Percentiles rank a stretch among this genome's conserved stretches.
Evolutionary conservation across 2,797 vertebrate genomes (phyloP).

Genomic region (Chelon auratus): DNA sequence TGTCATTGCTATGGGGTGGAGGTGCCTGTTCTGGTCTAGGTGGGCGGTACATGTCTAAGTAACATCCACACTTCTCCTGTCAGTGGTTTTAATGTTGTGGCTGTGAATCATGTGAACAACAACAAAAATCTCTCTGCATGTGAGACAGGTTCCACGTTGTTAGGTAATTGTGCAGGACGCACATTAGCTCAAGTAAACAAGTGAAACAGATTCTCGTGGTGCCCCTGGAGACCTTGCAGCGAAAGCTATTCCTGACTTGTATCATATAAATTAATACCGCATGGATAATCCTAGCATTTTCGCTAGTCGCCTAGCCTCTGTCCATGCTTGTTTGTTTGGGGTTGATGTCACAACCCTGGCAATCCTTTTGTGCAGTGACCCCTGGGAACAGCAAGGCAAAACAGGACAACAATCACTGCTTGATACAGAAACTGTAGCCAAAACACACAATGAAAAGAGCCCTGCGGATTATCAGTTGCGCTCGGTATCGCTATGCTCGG

Average conservation of each 20-base stretch:
- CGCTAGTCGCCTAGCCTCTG: background rate
- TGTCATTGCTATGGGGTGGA: too few species aligned
- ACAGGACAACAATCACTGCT: background rate
- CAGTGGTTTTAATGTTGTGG: too few species aligned
- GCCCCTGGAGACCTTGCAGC: background rate
- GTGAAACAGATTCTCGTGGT: background rate
- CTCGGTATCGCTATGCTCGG: background rate
- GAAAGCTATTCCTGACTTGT: background rate
- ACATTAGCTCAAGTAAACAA: too few species aligned
- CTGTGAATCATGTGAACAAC: too few species aligned
- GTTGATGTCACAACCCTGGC: background rate
- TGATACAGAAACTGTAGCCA: background rate
- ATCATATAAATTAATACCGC: background rate
- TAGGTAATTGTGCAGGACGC: too few species aligned
- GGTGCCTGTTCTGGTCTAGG: too few species aligned
- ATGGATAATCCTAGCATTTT: background rate
- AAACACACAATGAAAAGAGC: background rate
- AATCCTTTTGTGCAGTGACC: slow-evolving; percentile 7
- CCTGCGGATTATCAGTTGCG: slow-evolving; percentile 17
- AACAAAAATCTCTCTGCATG: too few species aligned
- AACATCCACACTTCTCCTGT: too few species aligned
- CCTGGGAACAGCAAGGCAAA: slow-evolving; percentile 10
- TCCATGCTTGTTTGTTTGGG: background rate
- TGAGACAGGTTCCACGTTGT: too few species aligned
- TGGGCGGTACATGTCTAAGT: too few species aligned